A percentile compares a stretch with the other conserved stretches of the same genome.
These are phyloP conservation scores for Osmerus mordax DNA, from an alignment of 2,113 vertebrate species.

Conservation along the genomic window DNA sequence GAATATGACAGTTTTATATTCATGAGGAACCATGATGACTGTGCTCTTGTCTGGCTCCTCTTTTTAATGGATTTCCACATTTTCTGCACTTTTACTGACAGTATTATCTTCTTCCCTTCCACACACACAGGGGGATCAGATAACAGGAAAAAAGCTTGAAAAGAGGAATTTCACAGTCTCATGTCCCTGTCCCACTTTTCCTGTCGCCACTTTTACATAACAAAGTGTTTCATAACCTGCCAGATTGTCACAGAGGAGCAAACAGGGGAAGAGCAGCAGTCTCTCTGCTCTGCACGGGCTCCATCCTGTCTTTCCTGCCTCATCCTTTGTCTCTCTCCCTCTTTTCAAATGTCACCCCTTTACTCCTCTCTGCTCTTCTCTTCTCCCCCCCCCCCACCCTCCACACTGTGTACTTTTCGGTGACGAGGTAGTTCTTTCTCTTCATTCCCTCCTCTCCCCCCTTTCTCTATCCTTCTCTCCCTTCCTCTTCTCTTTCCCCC, in stretches of 20 bases:
- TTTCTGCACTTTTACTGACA: no score
- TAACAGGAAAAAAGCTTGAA: background rate
- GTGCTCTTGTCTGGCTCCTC: background rate
- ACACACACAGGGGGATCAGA: background rate
- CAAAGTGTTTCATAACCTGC: conserved; percentile 61
- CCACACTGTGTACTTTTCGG: background rate
- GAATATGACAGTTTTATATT: background rate
- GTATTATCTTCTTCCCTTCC: background rate
- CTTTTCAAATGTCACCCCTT: background rate
- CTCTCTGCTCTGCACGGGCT: background rate
- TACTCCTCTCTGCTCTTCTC: background rate
- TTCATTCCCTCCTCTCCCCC: background rate
- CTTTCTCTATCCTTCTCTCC: background rate
- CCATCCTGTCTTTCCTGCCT: background rate
- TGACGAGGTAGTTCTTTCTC: background rate
- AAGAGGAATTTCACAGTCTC: conserved; percentile 23
- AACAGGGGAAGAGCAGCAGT: conserved; percentile 14
- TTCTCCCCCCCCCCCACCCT: background rate
- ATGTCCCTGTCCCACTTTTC: conserved; percentile 29
- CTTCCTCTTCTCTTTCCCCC: conserved; percentile 2
- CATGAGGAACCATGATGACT: background rate
- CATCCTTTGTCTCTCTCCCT: background rate
- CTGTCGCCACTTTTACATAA: conserved; percentile 53
- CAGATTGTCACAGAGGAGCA: conserved; percentile 48
- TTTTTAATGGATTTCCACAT: background rate